These are phyloP conservation scores for Pachypanchax playfairii DNA, from an alignment of 2,113 vertebrate species.

Conservation along the genomic window DNA sequence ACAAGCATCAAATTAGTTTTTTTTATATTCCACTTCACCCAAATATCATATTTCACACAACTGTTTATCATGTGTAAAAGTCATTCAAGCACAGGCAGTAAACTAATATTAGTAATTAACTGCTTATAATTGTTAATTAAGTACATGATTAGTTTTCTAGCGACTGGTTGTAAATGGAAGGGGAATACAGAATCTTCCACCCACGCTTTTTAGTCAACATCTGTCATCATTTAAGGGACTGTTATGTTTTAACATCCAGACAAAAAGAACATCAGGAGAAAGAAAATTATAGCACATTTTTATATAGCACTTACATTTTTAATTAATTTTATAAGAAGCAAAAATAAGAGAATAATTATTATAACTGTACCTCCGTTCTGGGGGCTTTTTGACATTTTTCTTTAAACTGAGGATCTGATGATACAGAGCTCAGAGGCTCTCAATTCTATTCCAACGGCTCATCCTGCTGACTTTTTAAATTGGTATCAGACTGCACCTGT, in stretches of 20 bases:
- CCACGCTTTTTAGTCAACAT: slow-evolving; percentile 19
- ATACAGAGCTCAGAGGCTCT: slow-evolving; percentile 1
- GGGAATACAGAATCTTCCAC: slow-evolving; percentile 27
- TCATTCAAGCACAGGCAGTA: slow-evolving; percentile 41
- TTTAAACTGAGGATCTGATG: slow-evolving; percentile 21
- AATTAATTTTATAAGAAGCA: not conserved
- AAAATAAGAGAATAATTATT: not conserved
- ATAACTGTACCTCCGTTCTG: not conserved
- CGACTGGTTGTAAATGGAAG: slow-evolving; percentile 25
- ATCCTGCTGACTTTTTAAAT: slow-evolving; percentile 72
- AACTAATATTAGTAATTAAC: slow-evolving; percentile 53
- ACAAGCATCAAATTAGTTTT: slow-evolving; percentile 47
- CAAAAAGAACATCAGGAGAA: not conserved
- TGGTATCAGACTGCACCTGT: slow-evolving; percentile 58
- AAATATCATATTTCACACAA: slow-evolving; percentile 57
- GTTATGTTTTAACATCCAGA: not conserved
- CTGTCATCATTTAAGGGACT: slow-evolving; percentile 3
- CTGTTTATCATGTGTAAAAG: slow-evolving; percentile 56
- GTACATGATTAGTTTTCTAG: slow-evolving; percentile 61
- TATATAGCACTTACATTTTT: not conserved
- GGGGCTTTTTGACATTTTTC: not conserved
- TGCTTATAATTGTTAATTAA: slow-evolving; percentile 65
- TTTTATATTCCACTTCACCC: slow-evolving; percentile 48
- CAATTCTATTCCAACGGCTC: slow-evolving; percentile 31
- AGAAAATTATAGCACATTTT: not conserved